phyloP scores from a whole-genome alignment of 2,113 vertebrate species.

The Melanotaenia duboulayi region DNA sequence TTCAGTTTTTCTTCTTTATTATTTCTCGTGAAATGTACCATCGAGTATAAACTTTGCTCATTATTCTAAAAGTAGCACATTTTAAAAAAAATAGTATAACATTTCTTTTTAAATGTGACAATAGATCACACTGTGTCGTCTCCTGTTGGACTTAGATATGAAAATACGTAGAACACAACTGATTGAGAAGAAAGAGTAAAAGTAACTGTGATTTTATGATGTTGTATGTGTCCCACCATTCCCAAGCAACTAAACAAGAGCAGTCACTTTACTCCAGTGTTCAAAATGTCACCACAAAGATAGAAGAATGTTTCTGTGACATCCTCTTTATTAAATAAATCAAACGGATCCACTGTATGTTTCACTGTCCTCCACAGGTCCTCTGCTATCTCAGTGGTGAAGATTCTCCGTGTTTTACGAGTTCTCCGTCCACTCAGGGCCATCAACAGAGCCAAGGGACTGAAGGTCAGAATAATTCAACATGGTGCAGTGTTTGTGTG shows the following conservation, averaged over 20 bases:
- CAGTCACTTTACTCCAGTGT: not conserved
- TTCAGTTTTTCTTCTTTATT: not conserved
- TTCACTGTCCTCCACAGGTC: conserved; percentile 80
- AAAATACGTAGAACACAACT: too few species aligned
- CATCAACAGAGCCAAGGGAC: conserved; percentile 99
- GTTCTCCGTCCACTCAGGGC: conserved; percentile 95
- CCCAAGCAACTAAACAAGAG: not conserved
- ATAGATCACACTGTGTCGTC: too few species aligned
- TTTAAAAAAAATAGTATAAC: not conserved
- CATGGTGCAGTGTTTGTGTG: not conserved
- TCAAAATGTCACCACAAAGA: not conserved
- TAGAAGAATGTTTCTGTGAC: not conserved
- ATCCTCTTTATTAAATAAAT: not conserved
- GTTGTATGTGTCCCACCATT: not conserved
- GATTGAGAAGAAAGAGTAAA: not conserved
- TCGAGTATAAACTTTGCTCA: not conserved
- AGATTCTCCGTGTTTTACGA: conserved; percentile 95
- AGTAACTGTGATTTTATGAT: not conserved
- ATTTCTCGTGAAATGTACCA: not conserved
- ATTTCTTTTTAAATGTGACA: not conserved
- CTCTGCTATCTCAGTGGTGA: conserved; percentile 97
- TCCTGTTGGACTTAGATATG: too few species aligned
- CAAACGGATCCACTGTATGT: not conserved
- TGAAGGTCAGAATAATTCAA: conserved; percentile 87
- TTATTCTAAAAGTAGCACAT: not conserved